Base-by-base conservation (phyloP, 2,113 vertebrate genomes). In the Proterorhinus semilunaris region DNA sequence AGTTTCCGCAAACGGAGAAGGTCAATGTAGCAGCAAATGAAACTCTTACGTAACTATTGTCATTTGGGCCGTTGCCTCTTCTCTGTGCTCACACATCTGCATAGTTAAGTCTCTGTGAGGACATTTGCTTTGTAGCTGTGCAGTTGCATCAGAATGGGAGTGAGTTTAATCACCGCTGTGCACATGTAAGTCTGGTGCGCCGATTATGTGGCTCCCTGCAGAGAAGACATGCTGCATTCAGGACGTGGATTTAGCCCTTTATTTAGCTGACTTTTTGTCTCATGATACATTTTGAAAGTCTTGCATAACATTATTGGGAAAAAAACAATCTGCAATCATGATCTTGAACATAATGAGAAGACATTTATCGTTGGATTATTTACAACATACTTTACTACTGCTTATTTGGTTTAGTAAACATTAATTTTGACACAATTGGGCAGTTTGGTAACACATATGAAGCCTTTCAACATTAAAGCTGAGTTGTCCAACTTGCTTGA, bases 1-100 rank as follows among this genome's bases (percentile, higher is more conserved):
- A 73, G 64, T 72, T 68, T 71, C 44, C 12, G 73, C 81, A 85
- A 84, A 86, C 77, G 83, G 81, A 49, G 36, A 62, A 49, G 54
- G 61, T 17, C 61, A 62, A 46, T 10, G 44, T 21, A 11, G 48
- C 48, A 63, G 21, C 36, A 44, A 71, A 65, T 52, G 49, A 73
- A 17, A 59, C 68, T 52, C 49, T 80, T 79, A 70, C 65, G 64
- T n/a, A 45, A 76, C 68, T 53, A 68, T 72, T 81, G 48, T 36
- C 36, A 10, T 44, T 79, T 71, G 73, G 59, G 76, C 61, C 54
- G 79, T 70, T 64, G 27, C 27, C 27, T 15, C 71, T 69, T 74
- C 68, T 51, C 68, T 82, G 62, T n/a, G 27, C 79, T 55, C 5
- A 27, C 27, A 43, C 57, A 59, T 59, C 15, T 59, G 36, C 57